Evolutionary conservation across 2,113 vertebrate species (phyloP).

Genomic region (Caretta caretta): DNA sequence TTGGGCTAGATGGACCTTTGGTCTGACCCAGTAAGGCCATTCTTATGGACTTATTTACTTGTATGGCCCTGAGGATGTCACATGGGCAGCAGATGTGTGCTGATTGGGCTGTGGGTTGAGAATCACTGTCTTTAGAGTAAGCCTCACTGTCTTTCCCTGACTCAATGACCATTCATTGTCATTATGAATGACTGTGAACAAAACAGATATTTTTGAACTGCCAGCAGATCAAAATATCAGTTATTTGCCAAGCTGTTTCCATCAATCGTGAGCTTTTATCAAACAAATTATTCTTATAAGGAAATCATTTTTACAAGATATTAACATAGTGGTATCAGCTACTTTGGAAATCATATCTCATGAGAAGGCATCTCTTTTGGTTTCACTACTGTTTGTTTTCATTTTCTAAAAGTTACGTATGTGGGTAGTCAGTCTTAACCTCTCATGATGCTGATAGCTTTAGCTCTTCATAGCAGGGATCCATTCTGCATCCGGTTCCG

Average conservation of each 20-base stretch:
- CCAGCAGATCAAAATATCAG: neutral
- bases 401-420: neutral
- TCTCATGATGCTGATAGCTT: too few relatives aligned
- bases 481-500: too few relatives aligned
- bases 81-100: too few relatives aligned
- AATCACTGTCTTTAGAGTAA: neutral
- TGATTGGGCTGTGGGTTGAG: too few relatives aligned
- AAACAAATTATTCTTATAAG: neutral
- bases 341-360: too few relatives aligned
- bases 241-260: neutral
- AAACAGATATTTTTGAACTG: neutral
- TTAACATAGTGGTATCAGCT: neutral
- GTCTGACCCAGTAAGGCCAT: too few relatives aligned
- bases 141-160: neutral
- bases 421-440: too few relatives aligned
- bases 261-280: neutral
- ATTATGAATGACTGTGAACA: neutral
- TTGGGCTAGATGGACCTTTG: too few relatives aligned
- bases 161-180: neutral
- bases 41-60: too few relatives aligned
- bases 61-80: too few relatives aligned
- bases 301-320: neutral
- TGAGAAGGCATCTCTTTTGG: neutral
- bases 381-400: neutral
- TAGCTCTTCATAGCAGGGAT: fast-evolving